Conservation (phyloP, 2,888 invertebrate species). For the Ochropleura plecta region DNA sequence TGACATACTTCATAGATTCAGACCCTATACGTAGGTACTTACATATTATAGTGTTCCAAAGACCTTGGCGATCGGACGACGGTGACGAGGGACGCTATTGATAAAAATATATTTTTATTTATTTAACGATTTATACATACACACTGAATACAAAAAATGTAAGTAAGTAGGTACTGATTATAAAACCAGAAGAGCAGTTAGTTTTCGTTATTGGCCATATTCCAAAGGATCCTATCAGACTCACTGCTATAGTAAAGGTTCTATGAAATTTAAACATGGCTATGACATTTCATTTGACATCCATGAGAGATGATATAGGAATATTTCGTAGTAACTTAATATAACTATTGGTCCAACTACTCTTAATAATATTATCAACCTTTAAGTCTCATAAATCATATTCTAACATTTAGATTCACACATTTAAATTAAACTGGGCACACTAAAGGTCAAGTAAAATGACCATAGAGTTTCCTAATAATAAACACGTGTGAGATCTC, state of each 20-base stretch:
- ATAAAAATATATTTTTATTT: background rate
- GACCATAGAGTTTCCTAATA: slow-evolving; percentile 5
- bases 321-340: slow-evolving; percentile 11
- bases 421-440: slow-evolving; percentile 11
- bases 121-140: too few relatives aligned
- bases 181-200: background rate
- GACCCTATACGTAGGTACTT: background rate
- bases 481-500: background rate
- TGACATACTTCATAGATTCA: too few relatives aligned
- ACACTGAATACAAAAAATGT: background rate
- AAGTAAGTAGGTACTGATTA: background rate
- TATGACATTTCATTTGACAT: slow-evolving; percentile 4
- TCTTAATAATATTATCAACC: slow-evolving; percentile 2
- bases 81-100: background rate
- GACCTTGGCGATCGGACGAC: background rate
- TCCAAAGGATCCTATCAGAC: background rate
- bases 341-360: slow-evolving; percentile 5
- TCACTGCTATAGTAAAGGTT: background rate
- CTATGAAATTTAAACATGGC: background rate
- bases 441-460: background rate
- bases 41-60: background rate
- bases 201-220: background rate
- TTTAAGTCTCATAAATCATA: slow-evolving; percentile 4
- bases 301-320: background rate
- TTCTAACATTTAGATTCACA: slow-evolving; percentile 15